phyloP scores from a whole-genome alignment of 2,888 invertebrate genomes.

The Atethmia centrago region DNA sequence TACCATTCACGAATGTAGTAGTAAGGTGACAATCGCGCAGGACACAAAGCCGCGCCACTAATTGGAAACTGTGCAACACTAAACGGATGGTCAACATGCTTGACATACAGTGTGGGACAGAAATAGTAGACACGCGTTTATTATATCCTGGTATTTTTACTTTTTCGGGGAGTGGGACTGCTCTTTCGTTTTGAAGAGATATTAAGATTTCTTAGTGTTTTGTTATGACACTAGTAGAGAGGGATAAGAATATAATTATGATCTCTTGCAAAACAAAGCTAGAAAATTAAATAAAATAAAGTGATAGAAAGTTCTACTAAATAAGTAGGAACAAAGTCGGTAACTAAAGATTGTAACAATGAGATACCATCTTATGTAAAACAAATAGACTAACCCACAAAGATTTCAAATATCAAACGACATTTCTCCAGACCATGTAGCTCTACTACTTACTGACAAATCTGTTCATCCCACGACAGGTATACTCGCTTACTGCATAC shows the following conservation, averaged over 20 bases:
- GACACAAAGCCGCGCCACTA: conserved; percentile 79
- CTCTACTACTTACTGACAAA: not conserved
- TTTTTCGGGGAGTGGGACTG: not conserved
- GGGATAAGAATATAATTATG: not conserved
- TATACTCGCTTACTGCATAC: not conserved
- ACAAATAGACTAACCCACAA: not conserved
- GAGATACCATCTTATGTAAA: no score
- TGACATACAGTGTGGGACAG: conserved; percentile 63
- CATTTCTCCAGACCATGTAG: not conserved
- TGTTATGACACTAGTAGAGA: not conserved
- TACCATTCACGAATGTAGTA: no score
- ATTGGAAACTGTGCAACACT: conserved; percentile 81
- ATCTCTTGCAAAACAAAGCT: not conserved
- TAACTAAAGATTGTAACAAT: not conserved
- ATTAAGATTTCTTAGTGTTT: not conserved
- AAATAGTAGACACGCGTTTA: not conserved
- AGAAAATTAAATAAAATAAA: not conserved
- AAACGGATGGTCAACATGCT: conserved; percentile 76
- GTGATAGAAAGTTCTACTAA: not conserved
- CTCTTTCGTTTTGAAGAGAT: not conserved
- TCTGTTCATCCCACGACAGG: not conserved
- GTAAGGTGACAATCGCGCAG: no score
- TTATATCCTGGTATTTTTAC: not conserved
- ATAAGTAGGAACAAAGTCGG: not conserved
- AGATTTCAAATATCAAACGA: not conserved